Base-by-base conservation (phyloP, 2,888 invertebrate species). In the Sthenelais limicola region DNA sequence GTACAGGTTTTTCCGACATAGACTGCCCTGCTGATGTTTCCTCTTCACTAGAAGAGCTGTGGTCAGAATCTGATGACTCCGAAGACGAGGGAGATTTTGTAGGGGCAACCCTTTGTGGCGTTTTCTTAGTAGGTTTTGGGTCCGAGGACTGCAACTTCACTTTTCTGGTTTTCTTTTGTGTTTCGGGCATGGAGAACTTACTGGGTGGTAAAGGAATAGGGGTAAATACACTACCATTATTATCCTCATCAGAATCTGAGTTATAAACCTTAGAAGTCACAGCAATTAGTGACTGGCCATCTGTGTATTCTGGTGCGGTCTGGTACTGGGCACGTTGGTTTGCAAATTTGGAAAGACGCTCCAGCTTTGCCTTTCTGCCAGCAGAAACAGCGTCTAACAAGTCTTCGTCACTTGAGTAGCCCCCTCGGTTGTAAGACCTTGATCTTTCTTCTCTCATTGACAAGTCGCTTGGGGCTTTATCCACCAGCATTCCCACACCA, bases 401-500 rank as follows among this genome's bases (percentile, higher is more conserved):
- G 15, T 62, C 62, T 21, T 62, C 62, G 26, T 62, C 62, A 15
- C 62, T 62, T 7, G 38, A 35, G 26, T 21, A 62, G 9, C n/a
- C n/a, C 5, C 38, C 24, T 7, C 26, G 26, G 21, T 62, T 62
- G 62, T 38, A 62, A 24, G 24, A 38, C 7, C 28, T 62, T 43
- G 38, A 62, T 15, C 43, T 62, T 5, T 15, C 28, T n/a, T 62
- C 62, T 24, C 26, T 12, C n/a, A 38, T 12, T 24, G 35, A 26
- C 1, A 62, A 5, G 24, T 2, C 24, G 15, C 3, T 15, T 9
- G 62, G 5, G 3, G 24, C 43, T 5, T 38, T 43, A 21, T 62
- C 62, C n/a, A 62, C 62, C 15, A 62, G 15, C 38, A 62, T 24
- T 21, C 62, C 62, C 18, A 62, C 38, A 4, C 62, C 62, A 35